Evolutionary conservation across 2,113 vertebrate genomes (phyloP), one percentile per base, ranked within the genome.

Genomic region (Sialia sialis): DNA sequence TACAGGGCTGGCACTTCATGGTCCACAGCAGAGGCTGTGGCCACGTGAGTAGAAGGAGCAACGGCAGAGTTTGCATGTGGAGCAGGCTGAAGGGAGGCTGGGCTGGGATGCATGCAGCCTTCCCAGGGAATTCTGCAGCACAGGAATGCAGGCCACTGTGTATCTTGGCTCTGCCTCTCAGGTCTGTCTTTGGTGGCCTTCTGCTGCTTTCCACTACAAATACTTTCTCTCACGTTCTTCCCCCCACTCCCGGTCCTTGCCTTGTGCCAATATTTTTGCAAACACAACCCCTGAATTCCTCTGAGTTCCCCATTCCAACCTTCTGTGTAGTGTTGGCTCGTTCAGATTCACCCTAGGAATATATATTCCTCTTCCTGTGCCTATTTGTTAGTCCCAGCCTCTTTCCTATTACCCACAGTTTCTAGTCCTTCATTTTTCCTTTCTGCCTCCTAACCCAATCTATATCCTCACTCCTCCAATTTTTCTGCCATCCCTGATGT

Each of bases 61-160:
- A 34, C 0, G 1, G 51, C 1, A 48, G 25, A 86, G 27, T 30
- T 32, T 63, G 68, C 56, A 51, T 12, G 6, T 2, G 1, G 14
- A 49, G 46, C 29, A 27, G 55, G 41, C 34, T 49, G 55, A 38
- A 62, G 66, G 41, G 21, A 54, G 9, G 32, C 60, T 67, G 60
- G 23, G 41, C 54, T 46, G 56, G 63, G 38, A 34, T 27, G 16
- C 55, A 51, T 6, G 8, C 7, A 29, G 51, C 41, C 62, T 68
- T 76, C 51, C 30, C 67, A 69, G 22, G 54, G 36, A 41, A 30
- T 25, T 18, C 54, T 41, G 49, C n/a, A 49, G 58, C 43, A 39
- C 68, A 49, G 64, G 29, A 68, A 66, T 0, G 0, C 2, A 0
- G 16, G 18, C 4, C 17, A 32, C 6, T 23, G 4, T 3, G 4